Evolutionary conservation across 2,113 vertebrate genomes (phyloP), one percentile per base, ranked within the genome.

Genomic region (Ptilonorhynchus violaceus): DNA sequence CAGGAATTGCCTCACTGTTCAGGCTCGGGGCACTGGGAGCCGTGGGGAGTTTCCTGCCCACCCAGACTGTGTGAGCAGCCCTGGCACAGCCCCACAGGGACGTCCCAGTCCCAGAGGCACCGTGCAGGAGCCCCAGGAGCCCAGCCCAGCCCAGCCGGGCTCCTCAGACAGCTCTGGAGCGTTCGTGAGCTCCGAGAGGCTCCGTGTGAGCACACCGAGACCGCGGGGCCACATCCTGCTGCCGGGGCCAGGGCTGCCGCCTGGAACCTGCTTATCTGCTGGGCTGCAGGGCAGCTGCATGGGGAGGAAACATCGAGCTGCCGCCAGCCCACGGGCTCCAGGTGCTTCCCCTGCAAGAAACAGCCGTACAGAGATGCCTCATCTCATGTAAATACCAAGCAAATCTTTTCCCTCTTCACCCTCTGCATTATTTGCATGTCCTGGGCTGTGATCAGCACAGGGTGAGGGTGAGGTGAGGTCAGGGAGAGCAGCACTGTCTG

Each of bases 211-310:
- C 41, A 18, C 5, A 33, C 49, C 0, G 42, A 60, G 20, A 83
- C 66, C 10, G 8, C 67, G 12, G 94, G 84, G 35, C 97, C 97
- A 84, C 95, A 93, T 76, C 96, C 97, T 86, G 97, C 96, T 9
- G 96, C 64, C 2, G 30, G 91, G 91, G 16, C 62, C 49, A 2
- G 52, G 50, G 42, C 97, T 91, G 50, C n/a, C 79, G 82, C 97
- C 96, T 8, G 7, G 70, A 35, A 18, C 19, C 15, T 44, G 7
- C 1, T 56, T 18, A 56, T 96, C 91, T 68, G 77, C 50, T 10
- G 41, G 77, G 3, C 75, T 72, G 63, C 85, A 95, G 75, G 97
- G 92, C 90, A 95, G 91, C 66, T 97, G 96, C 42, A 87, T 27
- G 11, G 92, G 55, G 69, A 78, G 50, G 91, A 87, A 84, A 17